phyloP scores from a whole-genome alignment of 2,113 vertebrate genomes.

The Rutilus rutilus region DNA sequence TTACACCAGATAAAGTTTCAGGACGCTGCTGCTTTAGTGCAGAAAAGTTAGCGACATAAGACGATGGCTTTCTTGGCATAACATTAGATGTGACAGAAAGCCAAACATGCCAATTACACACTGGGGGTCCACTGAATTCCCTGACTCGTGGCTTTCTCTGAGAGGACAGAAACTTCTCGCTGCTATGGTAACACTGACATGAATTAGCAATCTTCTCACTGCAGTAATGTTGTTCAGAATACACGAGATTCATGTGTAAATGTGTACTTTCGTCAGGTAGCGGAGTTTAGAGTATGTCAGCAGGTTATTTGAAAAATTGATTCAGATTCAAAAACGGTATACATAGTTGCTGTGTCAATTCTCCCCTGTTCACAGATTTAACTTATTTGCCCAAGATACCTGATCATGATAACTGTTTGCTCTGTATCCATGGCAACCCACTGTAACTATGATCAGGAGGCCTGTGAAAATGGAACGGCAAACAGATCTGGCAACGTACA shows the following conservation, averaged over 20 bases:
- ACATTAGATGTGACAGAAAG: not conserved
- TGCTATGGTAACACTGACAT: not conserved
- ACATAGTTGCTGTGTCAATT: not conserved
- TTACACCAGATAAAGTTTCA: not conserved
- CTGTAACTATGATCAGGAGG: constrained; percentile 33
- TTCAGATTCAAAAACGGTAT: not conserved
- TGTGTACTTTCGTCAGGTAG: not conserved
- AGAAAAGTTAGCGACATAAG: not conserved
- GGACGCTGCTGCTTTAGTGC: not conserved
- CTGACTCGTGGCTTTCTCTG: not conserved
- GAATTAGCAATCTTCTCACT: not conserved
- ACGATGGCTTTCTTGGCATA: not conserved
- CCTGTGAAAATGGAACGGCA: not conserved
- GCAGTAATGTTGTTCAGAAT: not conserved
- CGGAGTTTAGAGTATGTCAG: not conserved
- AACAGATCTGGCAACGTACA: not conserved
- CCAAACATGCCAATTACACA: constrained; percentile 8
- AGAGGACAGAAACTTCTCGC: constrained; percentile 1
- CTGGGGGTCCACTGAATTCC: not conserved
- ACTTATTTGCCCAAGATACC: constrained; percentile 19
- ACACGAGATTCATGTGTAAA: not conserved
- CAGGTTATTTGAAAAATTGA: not conserved
- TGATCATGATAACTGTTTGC: constrained; percentile 33
- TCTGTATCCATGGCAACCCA: constrained; percentile 50
- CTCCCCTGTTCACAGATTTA: constrained; percentile 32